phyloP scores from a whole-genome alignment of 2,113 vertebrate genomes.

The Mormyrus iriodes region DNA sequence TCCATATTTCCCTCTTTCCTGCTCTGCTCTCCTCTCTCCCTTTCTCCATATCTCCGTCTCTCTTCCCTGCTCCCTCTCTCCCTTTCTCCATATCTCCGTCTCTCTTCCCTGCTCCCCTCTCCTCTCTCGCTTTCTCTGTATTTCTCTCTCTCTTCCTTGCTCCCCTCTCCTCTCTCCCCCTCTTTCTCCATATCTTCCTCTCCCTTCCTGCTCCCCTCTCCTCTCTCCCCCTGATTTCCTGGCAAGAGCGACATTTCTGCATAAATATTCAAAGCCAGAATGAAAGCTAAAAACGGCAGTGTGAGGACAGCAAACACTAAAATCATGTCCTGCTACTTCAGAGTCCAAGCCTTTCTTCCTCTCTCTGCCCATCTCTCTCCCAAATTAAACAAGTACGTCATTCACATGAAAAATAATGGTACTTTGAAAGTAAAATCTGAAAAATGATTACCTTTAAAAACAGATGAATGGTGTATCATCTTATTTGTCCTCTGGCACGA shows the following conservation, averaged over 20 bases:
- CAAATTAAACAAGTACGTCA: neutral
- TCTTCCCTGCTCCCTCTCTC: neutral
- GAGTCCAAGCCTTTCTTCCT: neutral
- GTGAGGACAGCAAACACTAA: neutral
- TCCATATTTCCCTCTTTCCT: neutral
- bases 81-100: constrained; percentile 24
- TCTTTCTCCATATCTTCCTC: neutral
- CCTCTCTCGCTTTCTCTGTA: neutral
- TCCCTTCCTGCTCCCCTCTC: neutral
- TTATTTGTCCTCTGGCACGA: neutral
- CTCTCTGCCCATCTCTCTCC: neutral
- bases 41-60: neutral
- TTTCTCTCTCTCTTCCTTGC: neutral
- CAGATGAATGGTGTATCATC: neutral
- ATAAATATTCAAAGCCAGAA: neutral
- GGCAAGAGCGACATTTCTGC: neutral
- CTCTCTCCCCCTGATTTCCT: constrained; percentile 20
- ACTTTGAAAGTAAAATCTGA: neutral
- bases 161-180: neutral
- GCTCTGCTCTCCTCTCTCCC: neutral
- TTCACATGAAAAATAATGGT: neutral
- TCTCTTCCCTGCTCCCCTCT: neutral
- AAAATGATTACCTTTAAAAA: neutral
- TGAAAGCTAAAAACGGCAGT: neutral
- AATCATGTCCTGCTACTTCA: neutral